Evolutionary conservation across 2,797 vertebrate genomes (phyloP), one percentile per base, ranked within the genome.

Genomic region (Neopelma chrysocephalum): DNA sequence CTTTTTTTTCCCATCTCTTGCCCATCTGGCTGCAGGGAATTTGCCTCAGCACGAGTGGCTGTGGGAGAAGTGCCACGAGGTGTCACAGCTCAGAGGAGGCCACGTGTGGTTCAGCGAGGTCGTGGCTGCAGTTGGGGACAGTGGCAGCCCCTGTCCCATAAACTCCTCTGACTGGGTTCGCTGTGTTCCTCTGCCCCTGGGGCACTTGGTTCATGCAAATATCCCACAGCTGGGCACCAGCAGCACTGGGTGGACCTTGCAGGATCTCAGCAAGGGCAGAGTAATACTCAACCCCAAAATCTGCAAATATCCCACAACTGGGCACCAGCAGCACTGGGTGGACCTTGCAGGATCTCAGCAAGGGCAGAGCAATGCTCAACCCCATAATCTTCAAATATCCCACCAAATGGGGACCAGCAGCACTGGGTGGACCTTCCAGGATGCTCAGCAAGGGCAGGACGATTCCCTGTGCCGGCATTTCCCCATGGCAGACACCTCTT

Each of bases 311-410:
- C 54, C 54, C 8, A 4, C 43, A 7, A 32, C 32, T 6, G 7
- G 0, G 10, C 16, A 5, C 20, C 57, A 5, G 27, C 19, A 34
- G 25, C n/a, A 21, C 1, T 15, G 1, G 11, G 7, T 1, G 26
- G 34, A 34, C 34, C 15, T 16, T 11, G 27, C 12, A 7, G 82
- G 62, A 12, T 16, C 56, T 45, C 32, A 6, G 12, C n/a, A 3
- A 31, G 18, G 20, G 8, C 15, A 12, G 16, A 34, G 23, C 1
- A 34, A 32, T 10, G 40, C 32, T 40, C 20, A 22, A 14, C 16
- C 50, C 75, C 42, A 3, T 75, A 31, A 47, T 9, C 40, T 23
- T 18, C 48, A 23, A 22, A 15, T 6, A 21, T 19, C 54, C 54
- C 8, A 4, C 48, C 48, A 15, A 50, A 27, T 27, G 25, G 9